Percentiles rank a stretch among this genome's conserved stretches.
Conservation (phyloP, 2,113 vertebrate species). For the Rissa tridactyla region DNA sequence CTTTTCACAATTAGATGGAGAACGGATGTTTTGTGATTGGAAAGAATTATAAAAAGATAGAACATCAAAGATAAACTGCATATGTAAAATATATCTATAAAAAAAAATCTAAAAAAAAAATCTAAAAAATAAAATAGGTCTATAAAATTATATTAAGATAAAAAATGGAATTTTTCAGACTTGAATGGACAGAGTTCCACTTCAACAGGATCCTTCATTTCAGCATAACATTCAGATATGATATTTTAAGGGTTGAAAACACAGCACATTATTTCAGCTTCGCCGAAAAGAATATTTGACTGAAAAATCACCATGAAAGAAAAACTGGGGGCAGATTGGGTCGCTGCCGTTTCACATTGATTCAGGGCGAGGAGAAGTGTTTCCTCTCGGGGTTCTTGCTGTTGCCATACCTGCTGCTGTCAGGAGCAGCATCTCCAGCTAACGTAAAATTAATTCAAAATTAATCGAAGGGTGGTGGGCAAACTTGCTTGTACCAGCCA, state of each 20-base stretch:
- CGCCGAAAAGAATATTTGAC: neutral
- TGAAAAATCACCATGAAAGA: neutral
- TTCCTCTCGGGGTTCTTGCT: neutral
- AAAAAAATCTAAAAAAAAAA: too few species aligned
- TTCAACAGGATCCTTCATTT: neutral
- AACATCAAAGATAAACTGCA: neutral
- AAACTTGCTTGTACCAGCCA: neutral
- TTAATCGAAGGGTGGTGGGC: neutral
- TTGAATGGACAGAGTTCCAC: neutral
- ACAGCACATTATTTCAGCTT: neutral
- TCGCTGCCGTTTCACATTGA: neutral
- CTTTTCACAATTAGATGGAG: neutral
- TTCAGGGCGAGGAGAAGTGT: neutral
- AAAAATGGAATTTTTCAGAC: neutral
- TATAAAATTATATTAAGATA: neutral
- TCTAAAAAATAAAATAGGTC: too few species aligned
- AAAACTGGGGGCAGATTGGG: neutral
- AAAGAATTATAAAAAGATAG: neutral
- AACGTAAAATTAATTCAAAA: neutral
- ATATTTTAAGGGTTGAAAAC: neutral
- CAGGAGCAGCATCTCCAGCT: neutral
- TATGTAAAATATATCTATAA: too few species aligned
- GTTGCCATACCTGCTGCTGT: neutral
- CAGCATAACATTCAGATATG: neutral
- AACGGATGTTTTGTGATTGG: neutral